phyloP scores from a whole-genome alignment of 2,113 vertebrate species.

The Raphicerus campestris region DNA sequence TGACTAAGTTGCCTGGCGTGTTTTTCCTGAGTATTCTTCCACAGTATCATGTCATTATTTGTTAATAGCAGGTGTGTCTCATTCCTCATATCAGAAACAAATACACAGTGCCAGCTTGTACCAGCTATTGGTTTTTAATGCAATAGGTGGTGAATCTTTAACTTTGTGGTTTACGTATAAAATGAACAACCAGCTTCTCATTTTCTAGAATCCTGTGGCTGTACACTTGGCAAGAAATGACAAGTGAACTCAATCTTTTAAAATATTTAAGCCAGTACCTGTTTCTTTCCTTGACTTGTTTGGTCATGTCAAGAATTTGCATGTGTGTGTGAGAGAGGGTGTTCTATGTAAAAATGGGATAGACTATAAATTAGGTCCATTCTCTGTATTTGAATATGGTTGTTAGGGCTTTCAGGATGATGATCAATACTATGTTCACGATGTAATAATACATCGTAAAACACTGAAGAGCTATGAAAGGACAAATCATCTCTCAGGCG shows the following conservation, averaged over 20 bases:
- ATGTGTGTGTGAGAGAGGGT: neutral
- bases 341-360: neutral
- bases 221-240: neutral
- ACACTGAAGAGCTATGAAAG: neutral
- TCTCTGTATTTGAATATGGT: neutral
- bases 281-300: conserved; percentile 5
- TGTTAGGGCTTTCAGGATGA: neutral
- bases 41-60: neutral
- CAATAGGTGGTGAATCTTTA: conserved; percentile 57
- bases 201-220: neutral
- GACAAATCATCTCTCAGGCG: neutral
- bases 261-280: neutral
- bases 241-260: neutral
- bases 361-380: neutral
- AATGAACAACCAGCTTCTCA: neutral
- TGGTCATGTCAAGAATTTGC: neutral
- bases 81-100: conserved; percentile 75
- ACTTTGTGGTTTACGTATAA: conserved; percentile 68
- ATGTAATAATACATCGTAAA: neutral
- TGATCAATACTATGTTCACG: neutral
- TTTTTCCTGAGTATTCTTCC: neutral
- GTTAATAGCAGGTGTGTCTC: conserved; percentile 58
- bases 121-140: conserved; percentile 60
- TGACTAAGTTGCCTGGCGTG: neutral
- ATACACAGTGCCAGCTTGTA: conserved; percentile 74